Base-by-base conservation (phyloP, 2,113 vertebrate species). In the Bubo scandiacus region DNA sequence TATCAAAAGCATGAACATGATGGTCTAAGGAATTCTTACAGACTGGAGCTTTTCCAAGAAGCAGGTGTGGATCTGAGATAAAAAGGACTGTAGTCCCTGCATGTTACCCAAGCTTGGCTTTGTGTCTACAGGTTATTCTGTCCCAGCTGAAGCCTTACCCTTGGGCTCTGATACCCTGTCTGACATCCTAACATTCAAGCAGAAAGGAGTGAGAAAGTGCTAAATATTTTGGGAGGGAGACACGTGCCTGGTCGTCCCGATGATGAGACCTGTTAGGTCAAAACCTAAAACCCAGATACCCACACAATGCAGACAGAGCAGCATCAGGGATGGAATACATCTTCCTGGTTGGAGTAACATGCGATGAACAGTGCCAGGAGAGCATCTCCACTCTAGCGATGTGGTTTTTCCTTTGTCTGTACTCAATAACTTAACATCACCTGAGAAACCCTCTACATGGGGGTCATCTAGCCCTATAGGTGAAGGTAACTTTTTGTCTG, bases 1-100 rank as follows among this genome's bases (percentile, higher is more conserved):
- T 21, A 9, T 11, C 20, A 43, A 51, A 74, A 81, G 25, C 11
- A 51, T 11, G 7, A 42, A 23, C 11, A 38, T 21, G 8, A 4
- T 4, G 3, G 16, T 30, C 47, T 40, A 40, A 63, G 61, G 79
- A 87, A 67, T 67, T 81, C 6, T 27, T 47, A 23, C 12, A 30
- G 71, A 5, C 4, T 38, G n/a, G 4, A n/a, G 5, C 15, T 86
- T 62, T 86, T 27, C 38, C 16, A n/a, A 89, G 61, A 65, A 42
- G 15, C 0, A 0, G 9, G 12, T 2, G 1, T 27, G 29, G 32
- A 72, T 25, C 27, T 5, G 5, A 43, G 29, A 23, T 30, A 26
- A 43, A 54, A 86, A 82, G 12, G 20, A 16, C 27, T 11, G 16
- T 25, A 51, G 29, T 55, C 20, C 18, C 29, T 27, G 12, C 6